Conservation (phyloP, 2,113 vertebrate genomes). For the Cinclus cinclus region DNA sequence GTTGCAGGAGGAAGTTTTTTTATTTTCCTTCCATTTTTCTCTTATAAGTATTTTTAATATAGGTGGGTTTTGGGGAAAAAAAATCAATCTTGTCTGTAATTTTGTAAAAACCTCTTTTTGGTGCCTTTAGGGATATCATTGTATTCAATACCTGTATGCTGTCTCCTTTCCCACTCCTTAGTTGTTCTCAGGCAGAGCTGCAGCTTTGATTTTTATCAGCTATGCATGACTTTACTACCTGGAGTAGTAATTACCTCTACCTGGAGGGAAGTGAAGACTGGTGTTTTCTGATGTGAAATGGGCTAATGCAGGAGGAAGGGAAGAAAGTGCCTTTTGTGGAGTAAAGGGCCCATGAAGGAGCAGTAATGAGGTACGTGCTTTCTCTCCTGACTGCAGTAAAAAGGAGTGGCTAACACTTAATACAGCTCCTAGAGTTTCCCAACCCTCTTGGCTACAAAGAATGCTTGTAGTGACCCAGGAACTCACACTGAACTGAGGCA, state of each 20-base stretch:
- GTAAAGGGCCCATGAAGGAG: neutral
- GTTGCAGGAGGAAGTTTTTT: neutral
- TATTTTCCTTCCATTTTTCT: neutral
- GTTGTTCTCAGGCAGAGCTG: neutral
- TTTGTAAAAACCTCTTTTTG: neutral
- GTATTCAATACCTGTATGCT: neutral
- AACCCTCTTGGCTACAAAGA: neutral
- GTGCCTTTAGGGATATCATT: neutral
- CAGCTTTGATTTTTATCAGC: slow-evolving; percentile 19
- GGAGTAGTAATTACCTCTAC: neutral
- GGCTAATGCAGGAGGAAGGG: neutral
- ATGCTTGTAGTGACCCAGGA: rapidly evolving
- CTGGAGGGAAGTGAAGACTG: neutral
- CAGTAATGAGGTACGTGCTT: neutral
- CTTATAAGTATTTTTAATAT: neutral
- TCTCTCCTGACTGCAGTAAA: neutral
- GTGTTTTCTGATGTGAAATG: neutral
- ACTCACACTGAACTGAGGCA: neutral
- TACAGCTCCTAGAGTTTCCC: neutral
- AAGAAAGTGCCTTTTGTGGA: neutral
- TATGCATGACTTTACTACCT: neutral
- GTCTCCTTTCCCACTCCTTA: neutral
- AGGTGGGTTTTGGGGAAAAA: neutral
- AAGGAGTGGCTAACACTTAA: neutral
- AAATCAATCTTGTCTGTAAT: neutral